phyloP scores from a whole-genome alignment of 2,888 invertebrate genomes.

The Hirudinaria manillensis region DNA sequence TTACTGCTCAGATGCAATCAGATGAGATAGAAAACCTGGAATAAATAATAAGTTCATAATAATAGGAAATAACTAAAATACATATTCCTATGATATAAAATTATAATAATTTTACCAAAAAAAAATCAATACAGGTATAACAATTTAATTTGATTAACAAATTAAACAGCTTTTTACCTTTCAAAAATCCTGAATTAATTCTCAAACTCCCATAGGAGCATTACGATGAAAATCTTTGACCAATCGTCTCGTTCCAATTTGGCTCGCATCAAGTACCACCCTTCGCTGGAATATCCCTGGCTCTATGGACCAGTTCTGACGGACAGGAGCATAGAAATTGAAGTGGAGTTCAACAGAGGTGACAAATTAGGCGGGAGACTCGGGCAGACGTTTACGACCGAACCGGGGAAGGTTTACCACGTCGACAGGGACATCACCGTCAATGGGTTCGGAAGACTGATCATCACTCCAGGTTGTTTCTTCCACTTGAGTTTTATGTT shows the following conservation, averaged over 20 bases:
- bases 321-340: conserved; percentile 29
- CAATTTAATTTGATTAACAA: not conserved
- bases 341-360: conserved; percentile 27
- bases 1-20: too few species aligned
- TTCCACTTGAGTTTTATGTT: too few species aligned
- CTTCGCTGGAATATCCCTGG: conserved; percentile 72
- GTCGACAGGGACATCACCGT: conserved; percentile 91
- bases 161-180: not conserved
- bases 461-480: not conserved
- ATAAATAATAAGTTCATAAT: too few species aligned
- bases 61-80: too few species aligned
- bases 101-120: too few species aligned
- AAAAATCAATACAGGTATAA: too few species aligned
- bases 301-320: conserved; percentile 55
- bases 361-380: conserved; percentile 32
- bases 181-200: not conserved
- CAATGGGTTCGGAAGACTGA: conserved; percentile 49
- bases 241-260: conserved; percentile 68
- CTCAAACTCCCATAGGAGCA: conserved; percentile 21
- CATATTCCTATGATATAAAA: too few species aligned
- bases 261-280: conserved; percentile 82
- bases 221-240: conserved; percentile 49
- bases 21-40: too few species aligned
- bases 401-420: conserved; percentile 60
- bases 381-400: not conserved